These are phyloP conservation scores for Sebastes jordani DNA, from an alignment of 2,797 vertebrate genomes.

Conservation along the genomic window DNA sequence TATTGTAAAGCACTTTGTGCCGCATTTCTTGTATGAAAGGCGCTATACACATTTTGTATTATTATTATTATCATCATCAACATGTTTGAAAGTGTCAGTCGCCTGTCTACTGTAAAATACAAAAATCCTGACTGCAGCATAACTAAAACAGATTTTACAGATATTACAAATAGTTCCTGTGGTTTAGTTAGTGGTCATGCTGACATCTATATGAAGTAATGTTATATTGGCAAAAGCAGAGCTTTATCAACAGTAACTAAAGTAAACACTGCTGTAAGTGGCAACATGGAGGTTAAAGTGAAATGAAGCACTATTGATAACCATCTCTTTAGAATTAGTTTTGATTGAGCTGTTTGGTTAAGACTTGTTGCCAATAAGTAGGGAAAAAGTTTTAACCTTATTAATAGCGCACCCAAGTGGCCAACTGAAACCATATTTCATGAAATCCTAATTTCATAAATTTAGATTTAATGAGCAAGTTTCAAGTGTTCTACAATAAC, in stretches of 20 bases:
- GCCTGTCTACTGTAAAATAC: not conserved
- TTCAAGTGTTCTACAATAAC: not conserved
- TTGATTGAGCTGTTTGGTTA: not conserved
- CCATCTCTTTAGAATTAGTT: not conserved
- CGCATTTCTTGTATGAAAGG: not conserved
- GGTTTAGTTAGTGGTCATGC: not conserved
- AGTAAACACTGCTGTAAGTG: not conserved
- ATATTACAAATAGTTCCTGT: not conserved
- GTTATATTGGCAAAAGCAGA: not conserved
- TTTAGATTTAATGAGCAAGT: not conserved
- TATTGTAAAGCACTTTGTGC: not conserved
- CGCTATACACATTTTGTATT: not conserved
- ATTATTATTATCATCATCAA: not conserved
- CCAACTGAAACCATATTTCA: not conserved
- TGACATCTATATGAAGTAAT: not conserved
- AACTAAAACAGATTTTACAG: not conserved
- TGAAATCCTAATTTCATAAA: not conserved
- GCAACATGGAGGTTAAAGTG: not conserved
- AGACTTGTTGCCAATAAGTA: not conserved
- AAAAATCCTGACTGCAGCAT: not conserved
- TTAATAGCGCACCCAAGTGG: constrained; percentile 46
- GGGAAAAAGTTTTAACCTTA: not conserved
- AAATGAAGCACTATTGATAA: not conserved
- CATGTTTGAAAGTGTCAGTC: not conserved
- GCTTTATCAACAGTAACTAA: not conserved